Base-by-base conservation (phyloP, 2,113 vertebrate genomes). In the Gasterosteus aculeatus region DNA sequence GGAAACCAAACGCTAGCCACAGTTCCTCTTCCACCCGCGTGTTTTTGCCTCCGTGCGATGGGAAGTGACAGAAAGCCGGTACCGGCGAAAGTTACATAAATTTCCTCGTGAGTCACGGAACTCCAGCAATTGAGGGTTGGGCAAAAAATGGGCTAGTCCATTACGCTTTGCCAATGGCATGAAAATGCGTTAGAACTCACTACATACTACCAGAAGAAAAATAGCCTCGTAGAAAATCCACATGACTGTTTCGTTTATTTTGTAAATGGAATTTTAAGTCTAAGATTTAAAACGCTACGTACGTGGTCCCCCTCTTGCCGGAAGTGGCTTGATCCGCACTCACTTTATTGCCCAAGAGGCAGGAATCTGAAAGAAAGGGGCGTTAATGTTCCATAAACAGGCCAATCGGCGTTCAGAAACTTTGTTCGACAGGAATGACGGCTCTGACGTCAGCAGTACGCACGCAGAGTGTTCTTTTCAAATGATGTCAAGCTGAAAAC, bases 71-170 rank as follows among this genome's bases (percentile, higher is more conserved):
- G 33, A 78, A 67, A 56, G 57, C 85, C 86, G 80, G 87, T 33
- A 31, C 60, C 60, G 60, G 60, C 31, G 64, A 74, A 74, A 69
- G 72, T 88, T 79, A 77, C 88, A 39, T 87, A 57, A 85, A 39
- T 10, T 54, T 70, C 22, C 57, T 22, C 14, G 47, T 18, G 76
- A 46, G 41, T 77, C 68, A 68, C 47, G 8, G 51, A 88, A 75
- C 12, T 7, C 31, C 64, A 16, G 53, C 19, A 19, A 0, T 41
- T 2, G 29, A 46, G 76, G 69, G 82, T 54, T 5, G 0, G 0
- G 0, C 0, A 0, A 11, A 11, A 9, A 4, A 63, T 83, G 71
- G 77, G 2, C n/a, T 22, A 0, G 53, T 74, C 80, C 68, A 31
- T 1, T 22, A 10, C 3, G 11, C 1, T 49, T 59, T 33, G 5